phyloP scores from a whole-genome alignment of 2,113 vertebrate genomes.

The Noctilio leporinus region DNA sequence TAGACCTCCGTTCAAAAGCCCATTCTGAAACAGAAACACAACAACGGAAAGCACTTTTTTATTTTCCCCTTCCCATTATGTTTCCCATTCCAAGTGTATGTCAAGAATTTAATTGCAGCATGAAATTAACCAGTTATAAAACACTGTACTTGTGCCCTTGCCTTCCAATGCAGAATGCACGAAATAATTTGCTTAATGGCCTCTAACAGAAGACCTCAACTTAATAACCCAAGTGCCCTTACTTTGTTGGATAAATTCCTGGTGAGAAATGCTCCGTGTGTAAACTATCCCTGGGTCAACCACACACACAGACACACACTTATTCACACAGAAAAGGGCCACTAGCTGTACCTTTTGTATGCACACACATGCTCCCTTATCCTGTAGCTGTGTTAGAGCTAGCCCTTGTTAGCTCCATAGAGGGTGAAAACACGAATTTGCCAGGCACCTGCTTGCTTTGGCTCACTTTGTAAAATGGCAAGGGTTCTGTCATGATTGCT shows the following conservation, averaged over 20 bases:
- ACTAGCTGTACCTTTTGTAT: neutral
- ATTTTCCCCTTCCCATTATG: conserved; percentile 72
- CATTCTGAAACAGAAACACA: conserved; percentile 60
- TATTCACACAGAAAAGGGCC: neutral
- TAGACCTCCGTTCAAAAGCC: conserved; percentile 44
- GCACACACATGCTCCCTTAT: rapidly evolving
- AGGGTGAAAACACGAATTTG: neutral
- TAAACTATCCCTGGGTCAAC: conserved; percentile 73
- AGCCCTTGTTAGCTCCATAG: neutral
- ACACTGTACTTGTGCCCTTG: conserved; percentile 73
- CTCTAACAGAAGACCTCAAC: conserved; percentile 78
- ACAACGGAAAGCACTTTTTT: conserved; percentile 65
- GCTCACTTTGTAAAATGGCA: neutral
- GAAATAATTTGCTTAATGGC: conserved; percentile 85
- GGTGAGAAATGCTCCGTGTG: conserved; percentile 64
- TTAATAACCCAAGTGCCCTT: conserved; percentile 83
- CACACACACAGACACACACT: neutral
- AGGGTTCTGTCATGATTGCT: neutral
- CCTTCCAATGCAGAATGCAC: conserved; percentile 73
- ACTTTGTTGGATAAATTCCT: conserved; percentile 77
- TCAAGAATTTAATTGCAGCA: conserved; percentile 81
- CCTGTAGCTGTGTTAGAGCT: rapidly evolving
- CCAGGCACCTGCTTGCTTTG: neutral
- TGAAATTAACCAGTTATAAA: conserved; percentile 82
- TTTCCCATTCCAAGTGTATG: conserved; percentile 77